Base-by-base conservation (phyloP, 2,797 vertebrate genomes). In the Molossus alvarezi region DNA sequence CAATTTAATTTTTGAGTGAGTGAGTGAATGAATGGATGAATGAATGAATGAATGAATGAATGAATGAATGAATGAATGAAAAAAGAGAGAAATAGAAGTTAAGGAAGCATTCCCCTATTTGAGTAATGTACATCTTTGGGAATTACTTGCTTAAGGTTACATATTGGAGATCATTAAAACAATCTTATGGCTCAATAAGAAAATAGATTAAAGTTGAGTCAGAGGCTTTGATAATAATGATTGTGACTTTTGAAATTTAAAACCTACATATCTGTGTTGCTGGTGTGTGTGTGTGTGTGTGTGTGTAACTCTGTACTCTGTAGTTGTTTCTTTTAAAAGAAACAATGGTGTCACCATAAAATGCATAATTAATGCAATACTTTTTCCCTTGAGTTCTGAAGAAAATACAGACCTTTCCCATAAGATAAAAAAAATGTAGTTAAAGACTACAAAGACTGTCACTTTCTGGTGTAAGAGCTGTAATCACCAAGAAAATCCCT, bases 211-310 rank as follows among this genome's bases (percentile, higher is more conserved):
- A 93, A 88, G 71, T 48, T 64, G 33, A 81, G 90, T 29, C n/a
- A 88, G 27, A 33, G 37, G 15, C 17, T 89, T 91, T 62, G 85
- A 62, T 51, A 60, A 85, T 37, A 93, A 29, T 55, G 13, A 71
- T 29, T 69, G 27, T 88, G 72, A 72, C 58, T 88, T 93, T 84
- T 25, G 53, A 73, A 6, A 80, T 80, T 73, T 83, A 73, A 93
- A 87, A 79, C 25, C 20, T 29, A 53, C 17, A 33, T 45, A 11
- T 84, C 45, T 76, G 17, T 83, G 58, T 4, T 71, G 67, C 2
- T 41, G 33, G 51, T 45, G 41, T 45, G 41, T 45, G 41, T 41
- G 41, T 41, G 29, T 18, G 9, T 41, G 9, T 62, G 33, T 83
- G 29, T 18, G 9, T 41, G 6, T 7, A 95, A 69, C 21, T 14